Evolutionary conservation across 2,888 invertebrate species (phyloP), one percentile per base, ranked within the genome.

Genomic region (Parascotia fuliginaria): DNA sequence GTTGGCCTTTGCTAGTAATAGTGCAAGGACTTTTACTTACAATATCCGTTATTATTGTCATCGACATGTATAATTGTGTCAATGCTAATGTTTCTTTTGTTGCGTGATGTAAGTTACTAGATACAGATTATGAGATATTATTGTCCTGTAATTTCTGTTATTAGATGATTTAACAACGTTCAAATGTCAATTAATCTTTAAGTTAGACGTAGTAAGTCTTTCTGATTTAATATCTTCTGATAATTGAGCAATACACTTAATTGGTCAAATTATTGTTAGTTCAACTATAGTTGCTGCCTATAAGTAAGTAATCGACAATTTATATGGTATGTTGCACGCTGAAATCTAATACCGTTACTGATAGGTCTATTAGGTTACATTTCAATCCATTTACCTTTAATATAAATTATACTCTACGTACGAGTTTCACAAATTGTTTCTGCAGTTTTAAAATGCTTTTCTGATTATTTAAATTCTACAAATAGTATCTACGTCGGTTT

Each of bases 11-110:
- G 67, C 50, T 60, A 46, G 61, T 62, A 64, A 69, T 74, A 56
- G 69, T 69, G 77, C 79, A 77, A 79, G 79, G 80, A 77, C 67
- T 79, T 72, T 74, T 69, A 69, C 66, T 64, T 60, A 45, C 65
- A 67, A 62, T 65, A 59, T 68, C 55, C 64, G 55, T 65, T 46
- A 54, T 53, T 57, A 55, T 60, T 68, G 61, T 64, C 64, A 39
- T 46, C 50, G 40, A 55, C 32, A 48, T 57, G 49, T 66, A 62
- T 63, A 68, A 73, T 68, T 70, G 73, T 75, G 75, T 76, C 72
- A 76, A 73, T 73, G 73, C 43, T 68, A 65, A 65, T 59, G 58
- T 64, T 51, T 63, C 59, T 50, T 52, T 66, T 66, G 51, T 63
- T 55, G 47, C 14, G 22, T 49, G 37, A 45, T 41, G 22, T 51